Conservation (phyloP, 2,888 invertebrate genomes). For the Tinea pellionella region DNA sequence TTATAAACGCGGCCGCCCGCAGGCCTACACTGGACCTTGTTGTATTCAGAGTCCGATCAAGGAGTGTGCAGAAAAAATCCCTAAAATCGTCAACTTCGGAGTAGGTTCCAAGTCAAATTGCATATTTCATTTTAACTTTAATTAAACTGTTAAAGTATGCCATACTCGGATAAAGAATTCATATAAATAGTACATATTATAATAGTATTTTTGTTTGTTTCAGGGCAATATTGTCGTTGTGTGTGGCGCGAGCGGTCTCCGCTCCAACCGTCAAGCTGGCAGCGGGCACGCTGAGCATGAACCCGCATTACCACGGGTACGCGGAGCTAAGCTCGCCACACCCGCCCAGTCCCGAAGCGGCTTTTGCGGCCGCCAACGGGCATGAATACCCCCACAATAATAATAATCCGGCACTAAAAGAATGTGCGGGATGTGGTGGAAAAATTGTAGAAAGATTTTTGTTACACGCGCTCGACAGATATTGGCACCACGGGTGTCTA, state of each 20-base stretch:
- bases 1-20: slow-evolving; percentile 65
- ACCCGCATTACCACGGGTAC: slow-evolving; percentile 91
- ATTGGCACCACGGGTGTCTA: slow-evolving; percentile 96
- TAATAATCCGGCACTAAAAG: slow-evolving; percentile 74
- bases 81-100: not conserved
- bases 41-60: not conserved
- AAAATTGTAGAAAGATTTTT: slow-evolving; percentile 93
- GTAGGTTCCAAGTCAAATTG: too few relatives aligned
- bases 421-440: slow-evolving; percentile 92
- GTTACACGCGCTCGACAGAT: slow-evolving; percentile 91
- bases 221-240: slow-evolving; percentile 68
- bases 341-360: slow-evolving; percentile 80
- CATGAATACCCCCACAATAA: slow-evolving; percentile 73
- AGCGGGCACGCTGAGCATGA: slow-evolving; percentile 88
- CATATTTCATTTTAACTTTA: too few relatives aligned
- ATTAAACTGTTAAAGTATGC: too few relatives aligned
- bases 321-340: slow-evolving; percentile 83
- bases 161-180: too few relatives aligned
- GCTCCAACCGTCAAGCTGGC: slow-evolving; percentile 85
- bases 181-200: not conserved
- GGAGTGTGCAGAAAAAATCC: not conserved
- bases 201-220: slow-evolving; percentile 23
- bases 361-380: slow-evolving; percentile 71
- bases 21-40: slow-evolving; percentile 24
- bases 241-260: slow-evolving; percentile 59